phyloP scores from a whole-genome alignment of 2,888 invertebrate species.

The Eretmocerus hayati region DNA sequence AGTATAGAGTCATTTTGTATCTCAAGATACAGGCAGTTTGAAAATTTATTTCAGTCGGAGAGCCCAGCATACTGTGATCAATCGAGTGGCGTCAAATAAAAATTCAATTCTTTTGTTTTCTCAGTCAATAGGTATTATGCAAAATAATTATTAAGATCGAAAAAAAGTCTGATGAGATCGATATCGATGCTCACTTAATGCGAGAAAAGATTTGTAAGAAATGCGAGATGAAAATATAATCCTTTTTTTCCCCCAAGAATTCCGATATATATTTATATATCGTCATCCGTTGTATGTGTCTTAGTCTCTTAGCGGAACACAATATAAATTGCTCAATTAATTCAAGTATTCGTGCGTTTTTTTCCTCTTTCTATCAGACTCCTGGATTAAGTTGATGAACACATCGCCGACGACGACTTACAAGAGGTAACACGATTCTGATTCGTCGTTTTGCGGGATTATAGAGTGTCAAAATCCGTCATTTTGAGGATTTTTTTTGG shows the following conservation, averaged over 20 bases:
- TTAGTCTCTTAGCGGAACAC: no score
- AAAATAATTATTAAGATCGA: constrained; percentile 6
- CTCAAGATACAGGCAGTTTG: no score
- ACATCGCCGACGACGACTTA: constrained; percentile 16
- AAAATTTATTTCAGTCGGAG: no score
- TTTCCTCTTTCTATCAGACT: constrained; percentile 22
- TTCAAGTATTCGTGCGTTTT: constrained; percentile 16
- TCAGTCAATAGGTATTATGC: constrained; percentile 12
- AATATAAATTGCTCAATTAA: no score
- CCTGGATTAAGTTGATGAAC: constrained; percentile 20
- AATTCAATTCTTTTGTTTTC: background rate
- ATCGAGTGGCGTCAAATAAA: constrained; percentile 1
- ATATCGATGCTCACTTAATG: constrained; percentile 1
- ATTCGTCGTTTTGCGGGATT: no score
- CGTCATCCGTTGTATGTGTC: no score
- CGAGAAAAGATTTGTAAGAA: constrained; percentile 1
- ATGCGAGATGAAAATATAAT: background rate
- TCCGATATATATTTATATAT: no score
- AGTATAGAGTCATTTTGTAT: no score
- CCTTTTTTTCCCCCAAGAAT: background rate
- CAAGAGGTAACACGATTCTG: no score
- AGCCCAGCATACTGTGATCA: constrained; percentile 19
- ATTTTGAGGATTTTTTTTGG: no score
- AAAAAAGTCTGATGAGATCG: constrained; percentile 22
- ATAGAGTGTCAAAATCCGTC: no score